Percentiles rank a stretch among this genome's conserved stretches.
phyloP scores from a whole-genome alignment of 2,113 vertebrate genomes.

The Mirounga angustirostris region DNA sequence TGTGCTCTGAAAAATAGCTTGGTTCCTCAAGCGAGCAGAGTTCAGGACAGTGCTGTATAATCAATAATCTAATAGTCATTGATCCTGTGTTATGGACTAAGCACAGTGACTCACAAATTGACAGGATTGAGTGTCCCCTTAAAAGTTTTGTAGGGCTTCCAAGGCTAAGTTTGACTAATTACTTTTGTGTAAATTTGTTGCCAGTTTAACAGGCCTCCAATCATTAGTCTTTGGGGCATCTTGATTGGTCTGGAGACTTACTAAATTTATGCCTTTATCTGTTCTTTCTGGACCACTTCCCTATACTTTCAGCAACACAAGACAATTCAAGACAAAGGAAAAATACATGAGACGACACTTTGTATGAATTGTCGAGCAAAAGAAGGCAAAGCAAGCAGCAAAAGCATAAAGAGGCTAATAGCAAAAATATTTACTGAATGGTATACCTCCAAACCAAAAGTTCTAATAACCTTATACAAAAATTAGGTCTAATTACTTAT shows the following conservation, averaged over 20 bases:
- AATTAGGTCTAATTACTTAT: neutral
- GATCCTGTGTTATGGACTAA: neutral
- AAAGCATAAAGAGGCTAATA: neutral
- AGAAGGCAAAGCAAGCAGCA: neutral
- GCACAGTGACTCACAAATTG: neutral
- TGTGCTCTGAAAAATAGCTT: neutral
- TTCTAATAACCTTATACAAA: neutral
- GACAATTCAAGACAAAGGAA: neutral
- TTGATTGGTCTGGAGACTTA: neutral
- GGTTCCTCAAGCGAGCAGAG: neutral
- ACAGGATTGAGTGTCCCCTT: neutral
- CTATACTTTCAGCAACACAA: neutral
- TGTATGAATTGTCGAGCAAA: neutral
- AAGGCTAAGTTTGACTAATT: neutral
- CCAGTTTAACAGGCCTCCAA: neutral
- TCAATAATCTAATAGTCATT: neutral
- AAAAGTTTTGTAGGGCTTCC: neutral
- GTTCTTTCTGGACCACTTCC: neutral
- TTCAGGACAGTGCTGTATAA: neutral
- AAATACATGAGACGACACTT: neutral
- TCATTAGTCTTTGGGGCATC: neutral
- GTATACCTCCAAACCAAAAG: neutral
- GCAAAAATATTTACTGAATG: neutral
- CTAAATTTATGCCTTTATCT: neutral
- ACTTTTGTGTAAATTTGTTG: neutral